Conservation (phyloP, 2,888 invertebrate species). For the Clepsis dumicolana region DNA sequence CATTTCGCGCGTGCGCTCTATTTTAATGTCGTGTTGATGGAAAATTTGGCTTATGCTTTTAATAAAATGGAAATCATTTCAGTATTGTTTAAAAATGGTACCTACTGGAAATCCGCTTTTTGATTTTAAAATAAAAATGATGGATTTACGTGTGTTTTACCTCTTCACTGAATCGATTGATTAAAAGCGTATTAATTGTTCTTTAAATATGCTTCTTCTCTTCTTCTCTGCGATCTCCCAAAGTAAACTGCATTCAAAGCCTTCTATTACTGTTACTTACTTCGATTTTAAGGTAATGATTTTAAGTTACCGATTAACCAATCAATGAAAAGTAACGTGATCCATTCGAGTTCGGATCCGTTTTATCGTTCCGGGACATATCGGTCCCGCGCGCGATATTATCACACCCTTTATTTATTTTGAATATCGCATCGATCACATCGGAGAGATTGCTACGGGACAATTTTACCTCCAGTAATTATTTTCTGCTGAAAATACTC, state of each 20-base stretch:
- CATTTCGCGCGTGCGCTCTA: conserved; percentile 5
- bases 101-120: too few relatives aligned
- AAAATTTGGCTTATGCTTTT: neutral
- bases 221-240: too few relatives aligned
- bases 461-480: conserved; percentile 16
- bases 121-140: too few relatives aligned
- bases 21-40: neutral
- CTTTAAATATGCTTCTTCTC: too few relatives aligned
- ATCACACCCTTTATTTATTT: conserved; percentile 39
- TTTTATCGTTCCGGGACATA: conserved; percentile 34
- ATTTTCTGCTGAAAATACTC: conserved; percentile 1
- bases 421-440: conserved; percentile 40
- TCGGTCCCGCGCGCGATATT: conserved; percentile 38
- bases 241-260: too few relatives aligned
- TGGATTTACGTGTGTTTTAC: too few relatives aligned
- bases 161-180: too few relatives aligned
- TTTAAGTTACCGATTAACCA: conserved; percentile 26
- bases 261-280: neutral
- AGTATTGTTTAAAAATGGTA: too few relatives aligned
- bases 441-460: conserved; percentile 20
- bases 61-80: too few relatives aligned
- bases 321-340: conserved; percentile 34
- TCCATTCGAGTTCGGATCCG: conserved; percentile 27
- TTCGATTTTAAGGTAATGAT: neutral
- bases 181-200: too few relatives aligned